Evolutionary conservation across 2,113 vertebrate species (phyloP), one percentile per base, ranked within the genome.

Genomic region (Pyrgilauda ruficollis): DNA sequence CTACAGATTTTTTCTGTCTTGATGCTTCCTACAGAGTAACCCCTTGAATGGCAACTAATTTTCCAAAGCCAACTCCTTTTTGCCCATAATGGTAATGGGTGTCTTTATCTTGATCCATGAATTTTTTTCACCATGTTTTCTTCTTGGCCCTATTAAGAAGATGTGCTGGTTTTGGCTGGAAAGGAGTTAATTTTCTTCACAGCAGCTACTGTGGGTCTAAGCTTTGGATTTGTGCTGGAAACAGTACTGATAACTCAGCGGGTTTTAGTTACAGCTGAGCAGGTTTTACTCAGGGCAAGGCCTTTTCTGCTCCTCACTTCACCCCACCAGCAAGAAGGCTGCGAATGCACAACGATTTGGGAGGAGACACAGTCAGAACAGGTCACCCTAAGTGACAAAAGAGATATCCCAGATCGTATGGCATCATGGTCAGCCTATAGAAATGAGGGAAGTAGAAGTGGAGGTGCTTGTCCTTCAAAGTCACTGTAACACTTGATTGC

Each of bases 331-430:
- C 39, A 53, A 53, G 39, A 39, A 39, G 12, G 28, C 28, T 62
- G 39, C 10, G 39, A 52, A 10, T 33, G 33, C 39, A 39, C 39
- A n/a, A 47, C 24, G 19, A 47, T 2, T 0, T 77, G 63, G 37
- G 14, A 61, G 17, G 53, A 49, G 37, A 50, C 21, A 35, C 13
- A 59, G 35, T 2, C 35, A 35, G 17, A 35, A 18, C 14, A 44
- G 31, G 26, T 26, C 26, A 22, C 4, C 7, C 9, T 11, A 52
- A 1, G 3, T 52, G 27, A 52, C 33, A 50, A 37, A 77, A 44
- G 22, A 27, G 33, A 33, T 23, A 28, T 12, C 27, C 33, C 37
- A 77, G 46, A 10, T 6, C 0, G 0, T 14, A 6, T 5, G 14
- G 18, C 26, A 33, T 18, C 18, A 7, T 27, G 21, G 53, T 44